Base-by-base conservation (phyloP, 2,113 vertebrate genomes). In the Corythornis madagascariensis region DNA sequence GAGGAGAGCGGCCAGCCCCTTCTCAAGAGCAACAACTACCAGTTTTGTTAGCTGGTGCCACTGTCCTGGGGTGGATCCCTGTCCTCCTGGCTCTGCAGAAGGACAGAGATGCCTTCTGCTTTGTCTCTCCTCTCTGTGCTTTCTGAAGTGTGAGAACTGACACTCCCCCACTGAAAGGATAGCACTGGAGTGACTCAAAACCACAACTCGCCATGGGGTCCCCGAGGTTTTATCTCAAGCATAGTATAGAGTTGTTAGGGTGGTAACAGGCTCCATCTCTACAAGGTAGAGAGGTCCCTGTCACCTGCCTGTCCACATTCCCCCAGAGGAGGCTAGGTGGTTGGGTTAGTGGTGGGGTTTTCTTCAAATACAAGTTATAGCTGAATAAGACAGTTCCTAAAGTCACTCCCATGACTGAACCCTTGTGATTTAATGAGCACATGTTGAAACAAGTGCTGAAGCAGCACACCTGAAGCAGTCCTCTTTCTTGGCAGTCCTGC, bases 21-120 rank as follows among this genome's bases (percentile, higher is more conserved):
- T 89, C 98, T 99, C 96, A 99, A 98, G 92, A 97, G 98, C 92
- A 99, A 99, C 96, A 99, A 99, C 97, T 99, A 99, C 55, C 98
- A 99, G 98, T 99, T 99, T 96, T 99, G 98, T 94, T 99, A 97
- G 89, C 47, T 79, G 87, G 66, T 31, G 56, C 61, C 84, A 38
- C 5, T 6, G 3, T 47, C 85, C 45, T 2, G 4, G 81, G 56
- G 53, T 15, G 31, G 63, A 70, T 47, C 63, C 66, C 59, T 24
- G 56, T 48, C 57, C 61, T 73, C n/a, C 72, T 6, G 13, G 73
- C 73, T 74, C 83, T 61, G 67, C 55, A 89, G 93, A 88, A 42
- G 86, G 77, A 86, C 74, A 75, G 83, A 50, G 86, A 19, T 0
- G 2, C 61, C 83, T 90, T n/a, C 86, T 79, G 88, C 90, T 94